Evolutionary conservation across 2,797 vertebrate genomes (phyloP), one percentile per base, ranked within the genome.

Genomic region (Myotis myotis): DNA sequence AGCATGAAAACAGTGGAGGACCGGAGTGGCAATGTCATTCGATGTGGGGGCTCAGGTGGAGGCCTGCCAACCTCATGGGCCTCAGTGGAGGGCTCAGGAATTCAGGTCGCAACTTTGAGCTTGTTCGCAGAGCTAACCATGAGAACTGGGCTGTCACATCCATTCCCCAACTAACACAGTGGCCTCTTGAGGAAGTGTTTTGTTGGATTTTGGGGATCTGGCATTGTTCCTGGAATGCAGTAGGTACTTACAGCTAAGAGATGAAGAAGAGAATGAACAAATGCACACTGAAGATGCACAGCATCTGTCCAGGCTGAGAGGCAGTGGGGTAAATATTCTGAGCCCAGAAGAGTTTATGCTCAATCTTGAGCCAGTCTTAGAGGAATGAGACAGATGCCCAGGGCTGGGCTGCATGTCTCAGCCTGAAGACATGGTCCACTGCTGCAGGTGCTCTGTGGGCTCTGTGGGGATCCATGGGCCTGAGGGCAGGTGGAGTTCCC

Each of bases 231-330:
- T 19, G 49, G 64, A 41, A 75, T 10, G 62, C 1, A 70, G 57
- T 6, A 79, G 68, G 49, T 28, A 20, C 55, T 75, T 55, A 22
- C 12, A 53, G 20, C 72, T 16, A 44, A 1, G 10, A 22, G 60
- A 28, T 23, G 66, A 38, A n/a, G 8, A 13, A 78, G 33, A 23
- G 25, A 38, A 68, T 2, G 68, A 51, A 22, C 2, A 5, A 19
- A 28, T 49, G 36, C 2, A 10, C 11, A 15, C 6, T 7, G 9
- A 71, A 22, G 51, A 13, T 1, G 38, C 68, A 4, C 15, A 12
- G 23, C 1, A 1, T n/a, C 22, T 5, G 0, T 30, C 38, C 28
- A 44, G n/a, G 47, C 64, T 55, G 22, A 2, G n/a, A 41, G 12
- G 28, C 15, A 36, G 12, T 33, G 5, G 30, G n/a, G 25, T 47